Evolutionary conservation across 2,113 vertebrate genomes (phyloP), one percentile per base, ranked within the genome.

Genomic region (Lophotis ruficrista): DNA sequence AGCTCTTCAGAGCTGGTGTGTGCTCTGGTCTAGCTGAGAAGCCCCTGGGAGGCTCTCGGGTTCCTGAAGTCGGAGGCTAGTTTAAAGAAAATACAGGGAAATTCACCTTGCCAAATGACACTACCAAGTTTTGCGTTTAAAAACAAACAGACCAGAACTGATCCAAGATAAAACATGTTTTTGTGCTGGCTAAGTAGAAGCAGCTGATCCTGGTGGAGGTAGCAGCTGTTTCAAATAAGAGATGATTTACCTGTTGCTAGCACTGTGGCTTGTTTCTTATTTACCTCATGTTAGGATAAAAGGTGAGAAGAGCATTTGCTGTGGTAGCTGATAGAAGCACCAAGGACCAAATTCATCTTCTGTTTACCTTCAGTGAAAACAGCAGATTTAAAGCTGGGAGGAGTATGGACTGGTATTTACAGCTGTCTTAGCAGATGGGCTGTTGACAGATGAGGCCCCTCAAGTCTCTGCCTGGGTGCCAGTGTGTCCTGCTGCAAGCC

Each of bases 351-450:
- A 43, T 88, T 90, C 33, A 83, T 58, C 79, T 38, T 94, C 54
- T 3, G 2, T 86, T 95, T 88, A 91, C 31, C 71, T 96, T 85
- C 68, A 86, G 82, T 83, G 68, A 62, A 95, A 95, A 47, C 75
- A 92, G 62, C 88, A 96, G 58, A 83, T 95, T 89, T 86, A 83
- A 85, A 95, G 66, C 82, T 96, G 72, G 47, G 79, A 94, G 85
- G 85, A 93, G 81, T 70, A 58, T 54, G 75, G 90, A 62, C 54
- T 76, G 5, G 20, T 88, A 66, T 83, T 96, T 96, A 73, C 93
- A 96, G 94, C 90, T 97, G 92, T 93, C 85, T 88, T 73, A 73
- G 88, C 95, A 96, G 90, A 93, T 96, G 93, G 94, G 83, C 83
- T 9, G 78, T 80, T 95, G 93, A 83, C 93, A 94, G 93, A 91